Evolutionary conservation across 1,140 invertebrate species (phyloP).

Genomic region (Aculops lycopersici): DNA sequence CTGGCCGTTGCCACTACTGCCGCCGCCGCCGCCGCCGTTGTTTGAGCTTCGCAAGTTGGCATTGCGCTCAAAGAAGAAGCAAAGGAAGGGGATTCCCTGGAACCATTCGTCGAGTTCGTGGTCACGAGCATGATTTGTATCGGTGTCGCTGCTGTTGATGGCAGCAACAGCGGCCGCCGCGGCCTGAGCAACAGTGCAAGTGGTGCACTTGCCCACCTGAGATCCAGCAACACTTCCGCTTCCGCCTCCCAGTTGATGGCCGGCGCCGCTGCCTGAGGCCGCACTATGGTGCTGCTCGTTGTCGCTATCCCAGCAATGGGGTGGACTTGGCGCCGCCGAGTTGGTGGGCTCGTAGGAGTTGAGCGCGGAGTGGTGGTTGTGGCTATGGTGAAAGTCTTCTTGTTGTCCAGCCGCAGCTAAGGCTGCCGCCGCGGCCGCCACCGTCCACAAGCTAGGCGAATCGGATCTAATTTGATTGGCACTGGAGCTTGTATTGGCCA

Average conservation of each 20-base stretch:
- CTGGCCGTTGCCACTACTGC: too few relatives aligned
- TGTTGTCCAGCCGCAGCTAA: neutral
- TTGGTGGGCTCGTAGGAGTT: neutral
- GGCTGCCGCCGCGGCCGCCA: neutral
- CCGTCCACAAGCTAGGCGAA: neutral
- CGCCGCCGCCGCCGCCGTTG: too few relatives aligned
- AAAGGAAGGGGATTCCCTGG: neutral
- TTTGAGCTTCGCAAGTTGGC: too few relatives aligned
- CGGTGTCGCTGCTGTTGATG: neutral
- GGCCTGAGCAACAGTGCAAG: neutral
- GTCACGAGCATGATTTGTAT: too few relatives aligned
- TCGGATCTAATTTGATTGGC: neutral
- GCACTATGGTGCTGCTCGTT: neutral
- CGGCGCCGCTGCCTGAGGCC: neutral
- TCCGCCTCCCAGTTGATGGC: too few relatives aligned
- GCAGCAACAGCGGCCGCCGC: neutral
- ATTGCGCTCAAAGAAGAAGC: neutral
- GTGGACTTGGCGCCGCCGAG: neutral
- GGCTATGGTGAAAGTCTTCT: neutral
- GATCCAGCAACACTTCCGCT: neutral
- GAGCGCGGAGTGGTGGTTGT: neutral
- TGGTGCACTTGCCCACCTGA: neutral
- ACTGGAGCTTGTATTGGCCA: neutral
- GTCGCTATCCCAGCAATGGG: neutral
- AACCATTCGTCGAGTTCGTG: neutral